These are phyloP conservation scores for Elgaria multicarinata DNA, from an alignment of 2,113 vertebrate genomes.

Conservation along the genomic window DNA sequence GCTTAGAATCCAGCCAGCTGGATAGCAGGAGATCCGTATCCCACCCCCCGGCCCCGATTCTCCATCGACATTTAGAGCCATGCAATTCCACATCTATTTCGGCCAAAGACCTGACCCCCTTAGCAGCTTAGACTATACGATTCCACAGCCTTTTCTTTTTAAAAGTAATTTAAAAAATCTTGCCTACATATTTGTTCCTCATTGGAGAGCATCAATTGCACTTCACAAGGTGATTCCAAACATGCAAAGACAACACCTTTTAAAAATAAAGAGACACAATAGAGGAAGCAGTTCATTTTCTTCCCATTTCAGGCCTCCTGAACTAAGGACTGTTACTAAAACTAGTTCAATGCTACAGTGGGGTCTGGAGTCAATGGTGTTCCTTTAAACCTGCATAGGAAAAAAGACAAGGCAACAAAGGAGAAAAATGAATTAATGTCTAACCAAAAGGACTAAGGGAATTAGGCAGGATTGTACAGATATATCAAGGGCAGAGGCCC, in stretches of 20 bases:
- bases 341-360: constrained; percentile 19
- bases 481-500: constrained; percentile 59
- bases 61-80: neutral
- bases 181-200: neutral
- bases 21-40: accelerated
- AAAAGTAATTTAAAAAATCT: accelerated
- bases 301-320: neutral
- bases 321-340: neutral
- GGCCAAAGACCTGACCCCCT: neutral
- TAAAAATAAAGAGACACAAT: constrained; percentile 7
- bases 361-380: constrained; percentile 38
- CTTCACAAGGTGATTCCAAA: accelerated
- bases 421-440: constrained; percentile 56
- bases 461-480: constrained; percentile 66
- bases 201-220: neutral
- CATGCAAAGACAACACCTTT: neutral
- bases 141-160: neutral
- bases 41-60: accelerated
- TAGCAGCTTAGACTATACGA: neutral
- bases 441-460: constrained; percentile 12
- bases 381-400: constrained; percentile 10
- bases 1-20: constrained; percentile 14
- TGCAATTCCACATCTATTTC: neutral
- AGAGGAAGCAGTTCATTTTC: neutral
- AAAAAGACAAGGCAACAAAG: constrained; percentile 32